Evolutionary conservation across 2,888 invertebrate species (phyloP).

Genomic region (Rhabditoides inermis): DNA sequence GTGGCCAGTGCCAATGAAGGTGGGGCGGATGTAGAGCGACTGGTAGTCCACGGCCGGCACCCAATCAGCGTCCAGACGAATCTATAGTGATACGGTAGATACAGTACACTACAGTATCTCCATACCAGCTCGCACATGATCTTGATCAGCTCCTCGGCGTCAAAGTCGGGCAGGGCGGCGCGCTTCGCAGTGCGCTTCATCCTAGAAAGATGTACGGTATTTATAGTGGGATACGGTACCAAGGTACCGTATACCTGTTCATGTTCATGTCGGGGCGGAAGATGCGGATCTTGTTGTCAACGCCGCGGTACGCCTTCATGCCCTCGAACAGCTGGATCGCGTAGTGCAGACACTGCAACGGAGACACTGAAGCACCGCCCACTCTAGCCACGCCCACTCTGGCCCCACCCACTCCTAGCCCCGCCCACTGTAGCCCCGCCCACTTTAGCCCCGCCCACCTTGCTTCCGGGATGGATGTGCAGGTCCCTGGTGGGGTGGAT

Average conservation of each 20-base stretch:
- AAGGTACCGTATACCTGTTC: constrained; percentile 56
- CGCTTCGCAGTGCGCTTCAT: constrained; percentile 78
- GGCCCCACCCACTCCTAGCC: not conserved
- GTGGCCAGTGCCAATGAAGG: constrained; percentile 90
- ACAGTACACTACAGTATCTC: not conserved
- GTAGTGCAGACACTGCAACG: constrained; percentile 38
- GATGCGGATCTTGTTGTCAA: constrained; percentile 79
- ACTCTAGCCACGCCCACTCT: not conserved
- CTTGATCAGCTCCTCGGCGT: constrained; percentile 72
- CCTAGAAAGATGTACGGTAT: constrained; percentile 53
- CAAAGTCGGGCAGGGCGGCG: constrained; percentile 65
- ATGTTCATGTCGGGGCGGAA: constrained; percentile 92
- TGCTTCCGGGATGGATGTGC: constrained; percentile 83
- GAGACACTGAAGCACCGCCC: not conserved
- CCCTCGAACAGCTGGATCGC: constrained; percentile 81
- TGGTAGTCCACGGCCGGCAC: constrained; percentile 77
- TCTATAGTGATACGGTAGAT: constrained; percentile 53
- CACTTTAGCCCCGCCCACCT: constrained; percentile 61
- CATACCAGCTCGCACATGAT: constrained; percentile 72
- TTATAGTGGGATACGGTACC: not conserved
- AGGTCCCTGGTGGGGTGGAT: constrained; percentile 80
- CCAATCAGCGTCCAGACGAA: constrained; percentile 91
- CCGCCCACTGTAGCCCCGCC: not conserved
- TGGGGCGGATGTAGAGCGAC: constrained; percentile 88
- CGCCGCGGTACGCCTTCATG: constrained; percentile 87